These are phyloP conservation scores for Solea solea DNA, from an alignment of 2,113 vertebrate genomes.

Conservation along the genomic window DNA sequence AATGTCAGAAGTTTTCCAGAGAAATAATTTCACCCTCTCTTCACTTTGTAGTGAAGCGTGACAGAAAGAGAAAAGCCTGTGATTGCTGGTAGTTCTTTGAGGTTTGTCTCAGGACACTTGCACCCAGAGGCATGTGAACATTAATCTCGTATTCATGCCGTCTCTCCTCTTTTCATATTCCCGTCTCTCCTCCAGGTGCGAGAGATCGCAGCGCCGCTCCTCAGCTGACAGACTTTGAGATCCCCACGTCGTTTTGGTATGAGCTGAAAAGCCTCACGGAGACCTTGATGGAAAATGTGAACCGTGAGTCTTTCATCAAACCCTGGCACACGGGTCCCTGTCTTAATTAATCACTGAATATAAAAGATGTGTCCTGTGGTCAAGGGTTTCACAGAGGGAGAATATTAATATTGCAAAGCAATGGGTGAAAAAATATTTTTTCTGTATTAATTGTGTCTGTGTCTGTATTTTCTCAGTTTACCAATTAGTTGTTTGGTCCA, in stretches of 20 bases:
- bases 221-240: slow-evolving; percentile 77
- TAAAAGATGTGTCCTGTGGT: no score
- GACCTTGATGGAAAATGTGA: slow-evolving; percentile 72
- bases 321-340: neutral
- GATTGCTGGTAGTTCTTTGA: neutral
- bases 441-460: neutral
- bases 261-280: slow-evolving; percentile 78
- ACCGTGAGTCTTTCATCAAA: slow-evolving; percentile 63
- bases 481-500: neutral
- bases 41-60: neutral
- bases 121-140: neutral
- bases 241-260: slow-evolving; percentile 80
- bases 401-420: neutral
- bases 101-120: neutral
- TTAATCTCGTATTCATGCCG: neutral
- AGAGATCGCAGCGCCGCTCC: slow-evolving; percentile 52
- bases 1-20: neutral
- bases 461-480: no score
- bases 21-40: neutral
- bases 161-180: slow-evolving; percentile 5
- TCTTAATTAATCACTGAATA: neutral
- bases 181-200: slow-evolving; percentile 44
- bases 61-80: slow-evolving; percentile 2
- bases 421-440: no score
- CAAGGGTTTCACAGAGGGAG: no score